These are phyloP conservation scores for Nematostella vectensis DNA, from an alignment of 92 coral and sea anemone species.

Conservation along the genomic window DNA sequence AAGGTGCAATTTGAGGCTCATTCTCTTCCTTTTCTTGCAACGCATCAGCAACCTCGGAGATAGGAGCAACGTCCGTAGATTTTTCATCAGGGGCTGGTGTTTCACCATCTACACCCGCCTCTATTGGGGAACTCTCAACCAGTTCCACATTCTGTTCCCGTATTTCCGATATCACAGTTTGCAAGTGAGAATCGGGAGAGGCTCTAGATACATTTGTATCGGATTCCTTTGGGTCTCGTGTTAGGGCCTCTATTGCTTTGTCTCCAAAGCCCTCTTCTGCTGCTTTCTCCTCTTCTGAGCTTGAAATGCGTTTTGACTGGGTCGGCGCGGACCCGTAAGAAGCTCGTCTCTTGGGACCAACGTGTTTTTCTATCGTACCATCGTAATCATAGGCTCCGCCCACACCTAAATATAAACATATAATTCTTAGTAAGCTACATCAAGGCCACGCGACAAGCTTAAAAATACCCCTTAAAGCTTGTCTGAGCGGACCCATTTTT, in stretches of 20 bases:
- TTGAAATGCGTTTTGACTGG: constrained; percentile 1
- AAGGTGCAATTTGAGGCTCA: background rate
- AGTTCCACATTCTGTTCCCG: constrained; percentile 4
- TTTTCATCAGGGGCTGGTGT: background rate
- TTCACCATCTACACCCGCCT: background rate
- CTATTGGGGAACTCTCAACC: background rate
- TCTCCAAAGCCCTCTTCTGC: background rate
- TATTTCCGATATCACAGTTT: background rate
- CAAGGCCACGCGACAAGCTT: too few relatives aligned
- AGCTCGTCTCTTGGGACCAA: constrained; percentile 27
- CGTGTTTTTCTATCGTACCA: constrained; percentile 14
- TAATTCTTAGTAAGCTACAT: too few relatives aligned
- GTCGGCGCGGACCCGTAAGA: constrained; percentile 22
- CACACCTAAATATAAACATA: too few relatives aligned
- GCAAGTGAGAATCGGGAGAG: background rate
- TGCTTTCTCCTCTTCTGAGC: background rate
- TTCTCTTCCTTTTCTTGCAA: background rate
- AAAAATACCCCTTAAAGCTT: too few relatives aligned
- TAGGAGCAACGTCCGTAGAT: constrained; percentile 1
- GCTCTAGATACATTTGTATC: background rate
- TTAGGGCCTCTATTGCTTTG: background rate
- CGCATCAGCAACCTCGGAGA: background rate
- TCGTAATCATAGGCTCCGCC: constrained; percentile 24
- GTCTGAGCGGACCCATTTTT: too few relatives aligned
- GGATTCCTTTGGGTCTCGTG: background rate